Evolutionary conservation across 2,888 invertebrate genomes (phyloP), one percentile per base, ranked within the genome.

Genomic region (Melanophora roralis): DNA sequence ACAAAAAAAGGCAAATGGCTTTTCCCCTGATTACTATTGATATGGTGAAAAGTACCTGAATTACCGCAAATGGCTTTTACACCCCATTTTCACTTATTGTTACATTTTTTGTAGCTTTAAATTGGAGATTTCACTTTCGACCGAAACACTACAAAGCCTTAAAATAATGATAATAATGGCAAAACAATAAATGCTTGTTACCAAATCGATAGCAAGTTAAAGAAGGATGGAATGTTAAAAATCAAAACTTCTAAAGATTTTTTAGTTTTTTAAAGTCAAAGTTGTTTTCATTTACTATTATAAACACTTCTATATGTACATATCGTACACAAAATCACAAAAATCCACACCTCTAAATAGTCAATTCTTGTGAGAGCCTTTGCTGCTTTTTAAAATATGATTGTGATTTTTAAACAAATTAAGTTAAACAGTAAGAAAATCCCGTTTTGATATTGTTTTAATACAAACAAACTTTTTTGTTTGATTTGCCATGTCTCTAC

Each of bases 61-160:
- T 74, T 57, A 64, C 59, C 51, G 38, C 51, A 57, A 69, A 78
- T 65, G 11, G 51, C 32, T 74, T 73, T 65, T 32, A 59, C 69
- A 78, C 69, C 59, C 69, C 73, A 69, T 78, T 78, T 23, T 23
- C 51, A 51, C 74, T 49, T 73, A 53, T 67, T 72, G n/a, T n/a
- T n/a, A n/a, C n/a, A n/a, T n/a, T n/a, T n/a, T n/a, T n/a, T n/a
- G n/a, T n/a, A n/a, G n/a, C n/a, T n/a, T n/a, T n/a, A n/a, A n/a
- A n/a, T n/a, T n/a, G n/a, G n/a, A n/a, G n/a, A n/a, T n/a, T n/a
- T n/a, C n/a, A n/a, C n/a, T 45, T 67, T 60, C n/a, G 36, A 32
- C 11, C n/a, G 55, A 27, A 16, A 21, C 27, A 40, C 14, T 40
- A 49, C n/a, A 12, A 38, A 60, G 53, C 47, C 19, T 16, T 43